phyloP scores from a whole-genome alignment of 2,888 invertebrate genomes.

The Tubulanus polymorphus region DNA sequence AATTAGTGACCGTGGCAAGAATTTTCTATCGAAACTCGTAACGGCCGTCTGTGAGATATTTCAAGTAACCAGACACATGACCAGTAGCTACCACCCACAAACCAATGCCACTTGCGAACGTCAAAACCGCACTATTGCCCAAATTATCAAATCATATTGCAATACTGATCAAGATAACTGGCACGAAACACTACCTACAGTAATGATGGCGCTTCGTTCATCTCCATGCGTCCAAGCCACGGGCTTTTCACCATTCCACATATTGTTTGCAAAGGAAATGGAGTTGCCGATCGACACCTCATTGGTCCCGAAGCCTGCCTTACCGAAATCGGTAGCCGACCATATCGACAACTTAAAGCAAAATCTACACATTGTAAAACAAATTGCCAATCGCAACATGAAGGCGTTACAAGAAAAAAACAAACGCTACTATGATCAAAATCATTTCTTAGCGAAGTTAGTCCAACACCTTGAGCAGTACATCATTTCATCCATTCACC shows the following conservation, averaged over 20 bases:
- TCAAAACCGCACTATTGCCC: conserved; percentile 7
- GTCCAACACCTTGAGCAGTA: too few relatives aligned
- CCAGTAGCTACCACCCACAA: conserved; percentile 12
- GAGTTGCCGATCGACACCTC: conserved; percentile 1
- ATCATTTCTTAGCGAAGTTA: too few relatives aligned
- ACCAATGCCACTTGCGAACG: conserved; percentile 10
- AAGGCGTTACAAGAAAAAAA: too few relatives aligned
- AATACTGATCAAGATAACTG: conserved; percentile 5
- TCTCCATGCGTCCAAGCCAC: conserved; percentile 3
- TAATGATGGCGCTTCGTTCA: conserved; percentile 9
- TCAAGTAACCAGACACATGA: conserved; percentile 8
- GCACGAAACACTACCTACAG: conserved; percentile 1
- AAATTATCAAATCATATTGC: conserved; percentile 6
- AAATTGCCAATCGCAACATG: too few relatives aligned
- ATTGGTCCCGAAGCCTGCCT: too few relatives aligned
- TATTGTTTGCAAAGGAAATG: conserved; percentile 7
- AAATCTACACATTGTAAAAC: too few relatives aligned
- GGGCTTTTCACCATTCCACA: background rate
- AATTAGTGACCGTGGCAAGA: conserved; percentile 10
- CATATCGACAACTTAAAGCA: too few relatives aligned
- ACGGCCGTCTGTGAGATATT: conserved; percentile 14
- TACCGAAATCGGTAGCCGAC: too few relatives aligned
- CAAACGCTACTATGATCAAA: too few relatives aligned
- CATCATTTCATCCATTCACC: too few relatives aligned
- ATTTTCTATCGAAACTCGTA: conserved; percentile 11